phyloP scores from a whole-genome alignment of 2,888 invertebrate genomes.

The Drosophila atripex region DNA sequence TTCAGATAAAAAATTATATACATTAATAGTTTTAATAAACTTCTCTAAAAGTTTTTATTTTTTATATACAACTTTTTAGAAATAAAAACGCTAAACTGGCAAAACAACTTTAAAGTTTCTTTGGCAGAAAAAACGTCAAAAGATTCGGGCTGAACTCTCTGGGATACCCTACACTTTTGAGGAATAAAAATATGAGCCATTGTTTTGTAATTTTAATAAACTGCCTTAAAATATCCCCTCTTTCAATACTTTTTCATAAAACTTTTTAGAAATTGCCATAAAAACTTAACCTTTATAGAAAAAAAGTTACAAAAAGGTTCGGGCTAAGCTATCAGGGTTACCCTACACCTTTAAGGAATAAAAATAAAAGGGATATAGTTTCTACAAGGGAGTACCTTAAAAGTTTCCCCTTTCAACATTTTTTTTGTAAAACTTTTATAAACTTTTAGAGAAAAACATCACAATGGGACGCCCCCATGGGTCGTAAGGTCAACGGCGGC shows the following conservation, averaged over 20 bases:
- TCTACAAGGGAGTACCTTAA: no score
- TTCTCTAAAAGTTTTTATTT: background rate
- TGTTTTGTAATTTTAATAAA: no score
- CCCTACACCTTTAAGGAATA: no score
- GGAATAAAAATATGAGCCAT: no score
- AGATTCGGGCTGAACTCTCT: no score
- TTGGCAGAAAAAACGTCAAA: background rate
- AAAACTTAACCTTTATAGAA: slow-evolving; percentile 34
- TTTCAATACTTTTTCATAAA: background rate
- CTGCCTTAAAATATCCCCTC: no score
- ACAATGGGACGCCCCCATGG: background rate
- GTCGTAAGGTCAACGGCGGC: slow-evolving; percentile 30
- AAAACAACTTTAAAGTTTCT: slow-evolving; percentile 18
- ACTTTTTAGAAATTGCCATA: slow-evolving; percentile 30
- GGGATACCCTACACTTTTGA: no score
- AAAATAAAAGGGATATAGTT: no score
- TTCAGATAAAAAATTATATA: background rate
- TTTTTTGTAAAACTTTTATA: no score
- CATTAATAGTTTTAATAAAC: background rate
- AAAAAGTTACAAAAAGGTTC: background rate
- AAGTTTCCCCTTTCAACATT: no score
- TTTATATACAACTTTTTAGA: no score
- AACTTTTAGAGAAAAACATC: background rate
- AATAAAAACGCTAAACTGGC: slow-evolving; percentile 47
- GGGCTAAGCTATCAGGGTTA: no score